These are phyloP conservation scores for Dolomedes plantarius DNA, from an alignment of 2,888 invertebrate species.

Conservation along the genomic window DNA sequence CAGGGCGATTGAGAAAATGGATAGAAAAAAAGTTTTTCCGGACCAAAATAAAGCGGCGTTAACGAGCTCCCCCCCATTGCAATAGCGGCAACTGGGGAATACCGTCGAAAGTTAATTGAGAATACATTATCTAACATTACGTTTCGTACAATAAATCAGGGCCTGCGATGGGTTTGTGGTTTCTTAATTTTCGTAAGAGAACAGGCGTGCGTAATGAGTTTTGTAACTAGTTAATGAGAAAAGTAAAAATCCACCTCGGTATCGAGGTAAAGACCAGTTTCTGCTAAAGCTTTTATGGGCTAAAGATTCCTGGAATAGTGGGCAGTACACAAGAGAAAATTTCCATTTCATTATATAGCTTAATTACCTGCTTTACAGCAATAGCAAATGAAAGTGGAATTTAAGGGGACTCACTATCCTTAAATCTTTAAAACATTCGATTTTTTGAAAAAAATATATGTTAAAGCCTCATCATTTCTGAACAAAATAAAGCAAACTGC, in stretches of 20 bases:
- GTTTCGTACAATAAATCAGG: slow-evolving; percentile 26
- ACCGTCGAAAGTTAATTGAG: slow-evolving; percentile 20
- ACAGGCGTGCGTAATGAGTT: neutral
- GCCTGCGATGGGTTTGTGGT: neutral
- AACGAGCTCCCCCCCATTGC: slow-evolving; percentile 12
- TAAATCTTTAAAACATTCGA: too few relatives aligned
- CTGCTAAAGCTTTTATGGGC: too few relatives aligned
- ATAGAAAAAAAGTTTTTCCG: slow-evolving; percentile 22
- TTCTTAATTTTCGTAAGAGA: neutral
- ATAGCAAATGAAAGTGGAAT: too few relatives aligned
- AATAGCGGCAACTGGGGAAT: neutral
- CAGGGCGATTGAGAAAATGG: slow-evolving; percentile 24
- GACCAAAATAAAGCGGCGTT: neutral
- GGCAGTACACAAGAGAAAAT: too few relatives aligned
- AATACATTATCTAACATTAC: slow-evolving; percentile 26
- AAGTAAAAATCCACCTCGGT: neutral
- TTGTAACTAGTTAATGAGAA: neutral
- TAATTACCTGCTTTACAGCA: too few relatives aligned
- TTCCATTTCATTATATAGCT: too few relatives aligned
- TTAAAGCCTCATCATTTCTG: too few relatives aligned
- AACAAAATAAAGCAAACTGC: too few relatives aligned
- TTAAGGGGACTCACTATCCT: too few relatives aligned
- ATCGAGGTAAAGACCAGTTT: neutral
- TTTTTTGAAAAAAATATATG: too few relatives aligned
- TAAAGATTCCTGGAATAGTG: too few relatives aligned